These are phyloP conservation scores for Temnothorax longispinosus DNA, from an alignment of 1,140 invertebrate species.

Conservation along the genomic window DNA sequence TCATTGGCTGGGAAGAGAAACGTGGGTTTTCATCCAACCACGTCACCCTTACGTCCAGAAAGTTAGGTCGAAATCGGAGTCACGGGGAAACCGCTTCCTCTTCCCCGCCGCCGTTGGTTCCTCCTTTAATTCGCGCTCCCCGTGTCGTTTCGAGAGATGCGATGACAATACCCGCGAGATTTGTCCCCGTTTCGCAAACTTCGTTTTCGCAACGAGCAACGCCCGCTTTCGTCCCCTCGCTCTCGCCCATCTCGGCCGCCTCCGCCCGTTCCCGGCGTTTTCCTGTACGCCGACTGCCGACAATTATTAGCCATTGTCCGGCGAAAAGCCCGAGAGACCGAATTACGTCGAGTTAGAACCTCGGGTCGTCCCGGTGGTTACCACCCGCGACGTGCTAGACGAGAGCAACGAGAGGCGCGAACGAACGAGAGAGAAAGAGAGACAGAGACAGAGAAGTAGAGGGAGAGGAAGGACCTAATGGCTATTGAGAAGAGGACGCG, in stretches of 20 bases:
- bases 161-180: constrained; percentile 83
- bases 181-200: constrained; percentile 81
- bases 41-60: background rate
- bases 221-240: constrained; percentile 23
- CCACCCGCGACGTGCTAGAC: constrained; percentile 25
- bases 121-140: constrained; percentile 41
- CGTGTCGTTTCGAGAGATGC: constrained; percentile 72
- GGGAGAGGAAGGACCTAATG: background rate
- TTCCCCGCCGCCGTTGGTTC: background rate
- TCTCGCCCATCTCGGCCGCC: constrained; percentile 38
- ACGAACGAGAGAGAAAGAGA: background rate
- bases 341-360: constrained; percentile 75
- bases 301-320: constrained; percentile 84
- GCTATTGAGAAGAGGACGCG: background rate
- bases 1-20: background rate
- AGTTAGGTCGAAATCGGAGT: constrained; percentile 33
- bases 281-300: constrained; percentile 75
- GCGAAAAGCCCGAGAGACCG: constrained; percentile 79
- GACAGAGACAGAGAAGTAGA: background rate
- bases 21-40: background rate
- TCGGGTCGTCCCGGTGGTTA: constrained; percentile 51
- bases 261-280: constrained; percentile 70
- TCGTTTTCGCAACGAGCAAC: constrained; percentile 73
- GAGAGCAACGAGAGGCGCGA: background rate
- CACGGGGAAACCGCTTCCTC: background rate